Evolutionary conservation across 2,888 invertebrate genomes (phyloP).

Genomic region (Rotaria socialis): DNA sequence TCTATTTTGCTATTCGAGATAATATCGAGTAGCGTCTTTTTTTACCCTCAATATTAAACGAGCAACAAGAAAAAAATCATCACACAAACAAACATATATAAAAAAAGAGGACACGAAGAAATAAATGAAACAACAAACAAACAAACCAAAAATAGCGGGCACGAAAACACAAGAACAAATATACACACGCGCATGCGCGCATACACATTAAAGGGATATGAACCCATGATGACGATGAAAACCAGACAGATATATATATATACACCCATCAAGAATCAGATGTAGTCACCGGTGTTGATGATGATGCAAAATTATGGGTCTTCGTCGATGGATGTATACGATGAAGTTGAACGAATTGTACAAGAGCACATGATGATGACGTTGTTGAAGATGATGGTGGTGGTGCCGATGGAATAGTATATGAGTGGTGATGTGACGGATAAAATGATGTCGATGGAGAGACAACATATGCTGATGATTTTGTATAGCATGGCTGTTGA

Average conservation of each 20-base stretch:
- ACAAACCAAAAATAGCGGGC: conserved; percentile 10
- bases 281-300: conserved; percentile 10
- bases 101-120: not conserved
- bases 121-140: conserved; percentile 26
- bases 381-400: not conserved
- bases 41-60: not conserved
- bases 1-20: conserved; percentile 12
- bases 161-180: not conserved
- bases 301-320: conserved; percentile 10
- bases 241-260: not conserved
- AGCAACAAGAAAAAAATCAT: not conserved
- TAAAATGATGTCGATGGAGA: not conserved
- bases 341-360: not conserved
- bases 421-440: not conserved
- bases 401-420: not conserved
- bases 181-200: conserved; percentile 23
- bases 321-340: not conserved
- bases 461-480: not conserved
- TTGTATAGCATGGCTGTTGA: not conserved
- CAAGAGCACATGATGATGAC: not conserved
- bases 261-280: not conserved
- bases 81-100: conserved; percentile 5
- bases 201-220: conserved; percentile 5
- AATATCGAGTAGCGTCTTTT: not conserved
- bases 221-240: not conserved